phyloP scores from a whole-genome alignment of 2,797 vertebrate genomes.

The Sternarchorhynchus goeldii region DNA sequence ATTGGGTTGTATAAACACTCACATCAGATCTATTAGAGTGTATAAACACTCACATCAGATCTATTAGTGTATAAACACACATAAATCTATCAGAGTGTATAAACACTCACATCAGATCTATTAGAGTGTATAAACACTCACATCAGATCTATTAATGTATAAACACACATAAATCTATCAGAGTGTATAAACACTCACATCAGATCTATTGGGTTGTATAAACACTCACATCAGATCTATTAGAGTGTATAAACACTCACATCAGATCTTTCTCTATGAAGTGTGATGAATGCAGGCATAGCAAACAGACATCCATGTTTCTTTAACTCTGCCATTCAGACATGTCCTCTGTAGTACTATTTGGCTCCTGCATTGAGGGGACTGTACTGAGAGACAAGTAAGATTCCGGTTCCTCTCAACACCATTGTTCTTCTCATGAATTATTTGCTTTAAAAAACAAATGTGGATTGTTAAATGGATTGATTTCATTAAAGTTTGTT shows the following conservation, averaged over 20 bases:
- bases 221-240: not conserved
- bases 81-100: no score
- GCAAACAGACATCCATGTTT: slow-evolving; percentile 24
- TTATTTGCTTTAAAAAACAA: no score
- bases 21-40: no score
- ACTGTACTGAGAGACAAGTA: slow-evolving; percentile 95
- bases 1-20: no score
- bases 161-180: not conserved
- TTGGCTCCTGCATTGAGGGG: slow-evolving; percentile 94
- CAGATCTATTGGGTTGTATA: not conserved
- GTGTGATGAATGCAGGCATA: not conserved
- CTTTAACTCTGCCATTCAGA: slow-evolving; percentile 76
- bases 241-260: no score
- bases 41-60: no score
- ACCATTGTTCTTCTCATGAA: not conserved
- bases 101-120: no score
- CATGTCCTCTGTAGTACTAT: slow-evolving; percentile 87
- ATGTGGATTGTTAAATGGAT: no score
- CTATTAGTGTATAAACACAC: no score
- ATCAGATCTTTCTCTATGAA: not conserved
- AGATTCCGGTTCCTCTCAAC: slow-evolving; percentile 56
- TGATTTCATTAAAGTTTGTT: no score
- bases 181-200: not conserved
- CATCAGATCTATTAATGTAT: not conserved
- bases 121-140: not conserved